These are phyloP conservation scores for Odobenus rosmarus DNA, from an alignment of 2,113 vertebrate species.

Conservation along the genomic window DNA sequence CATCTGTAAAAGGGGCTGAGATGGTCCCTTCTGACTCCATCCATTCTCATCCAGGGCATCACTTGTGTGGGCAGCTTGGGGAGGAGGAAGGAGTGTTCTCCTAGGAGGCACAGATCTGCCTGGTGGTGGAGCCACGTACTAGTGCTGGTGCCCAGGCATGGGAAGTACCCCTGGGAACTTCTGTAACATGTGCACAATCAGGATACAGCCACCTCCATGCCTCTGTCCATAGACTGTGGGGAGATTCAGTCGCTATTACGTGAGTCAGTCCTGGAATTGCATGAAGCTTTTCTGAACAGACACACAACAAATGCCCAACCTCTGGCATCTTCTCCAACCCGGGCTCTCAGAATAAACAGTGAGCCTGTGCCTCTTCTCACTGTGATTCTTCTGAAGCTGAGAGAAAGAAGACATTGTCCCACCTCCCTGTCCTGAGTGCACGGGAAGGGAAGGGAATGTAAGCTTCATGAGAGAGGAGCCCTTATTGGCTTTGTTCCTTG, in stretches of 20 bases:
- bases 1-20: background rate
- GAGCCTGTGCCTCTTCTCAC: background rate
- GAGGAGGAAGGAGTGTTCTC: background rate
- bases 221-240: fast-evolving
- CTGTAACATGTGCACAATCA: background rate
- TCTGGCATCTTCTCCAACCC: background rate
- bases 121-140: background rate
- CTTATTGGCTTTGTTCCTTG: background rate
- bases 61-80: background rate
- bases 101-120: background rate
- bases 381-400: background rate
- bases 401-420: background rate
- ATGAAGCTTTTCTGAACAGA: too few species aligned
- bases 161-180: background rate
- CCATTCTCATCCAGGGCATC: background rate
- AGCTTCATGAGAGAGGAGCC: fast-evolving
- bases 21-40: background rate
- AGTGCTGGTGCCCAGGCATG: fast-evolving
- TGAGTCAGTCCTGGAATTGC: background rate
- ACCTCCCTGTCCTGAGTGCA: fast-evolving
- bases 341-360: fast-evolving
- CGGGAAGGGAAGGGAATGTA: fast-evolving
- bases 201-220: background rate
- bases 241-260: background rate
- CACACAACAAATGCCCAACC: background rate